phyloP scores from a whole-genome alignment of 2,888 invertebrate genomes.

The Diabrotica balteata region DNA sequence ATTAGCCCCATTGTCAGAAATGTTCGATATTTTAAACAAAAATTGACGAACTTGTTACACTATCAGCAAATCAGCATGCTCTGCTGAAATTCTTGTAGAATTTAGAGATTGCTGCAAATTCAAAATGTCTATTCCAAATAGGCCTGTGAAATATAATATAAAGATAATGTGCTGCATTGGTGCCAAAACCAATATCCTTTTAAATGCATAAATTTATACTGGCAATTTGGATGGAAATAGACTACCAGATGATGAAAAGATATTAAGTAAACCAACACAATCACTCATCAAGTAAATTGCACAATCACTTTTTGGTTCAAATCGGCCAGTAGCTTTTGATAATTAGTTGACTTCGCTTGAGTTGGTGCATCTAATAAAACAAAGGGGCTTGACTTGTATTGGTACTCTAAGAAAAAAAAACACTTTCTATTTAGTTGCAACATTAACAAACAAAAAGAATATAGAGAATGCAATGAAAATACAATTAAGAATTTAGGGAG shows the following conservation, averaged over 20 bases:
- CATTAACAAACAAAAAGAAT: too few species aligned
- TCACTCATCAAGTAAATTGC: constrained; percentile 19
- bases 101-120: constrained; percentile 23
- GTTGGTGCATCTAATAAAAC: constrained; percentile 24
- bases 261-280: constrained; percentile 22
- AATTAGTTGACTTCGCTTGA: constrained; percentile 35
- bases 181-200: constrained; percentile 27
- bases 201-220: constrained; percentile 7
- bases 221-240: constrained; percentile 13
- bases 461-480: too few species aligned
- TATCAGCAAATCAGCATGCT: constrained; percentile 12
- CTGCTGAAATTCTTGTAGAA: not conserved
- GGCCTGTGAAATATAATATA: constrained; percentile 26
- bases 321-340: constrained; percentile 23
- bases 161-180: constrained; percentile 29
- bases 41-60: constrained; percentile 18
- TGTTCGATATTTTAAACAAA: constrained; percentile 26
- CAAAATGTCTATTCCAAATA: constrained; percentile 26
- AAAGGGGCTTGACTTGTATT: constrained; percentile 22
- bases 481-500: too few species aligned
- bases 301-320: constrained; percentile 15
- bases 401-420: too few species aligned
- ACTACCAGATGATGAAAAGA: constrained; percentile 17
- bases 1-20: constrained; percentile 7
- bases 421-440: too few species aligned